A percentile compares a stretch with the other conserved stretches of the same genome.
These are phyloP conservation scores for Fopius arisanus DNA, from an alignment of 1,140 invertebrate species.

Conservation along the genomic window DNA sequence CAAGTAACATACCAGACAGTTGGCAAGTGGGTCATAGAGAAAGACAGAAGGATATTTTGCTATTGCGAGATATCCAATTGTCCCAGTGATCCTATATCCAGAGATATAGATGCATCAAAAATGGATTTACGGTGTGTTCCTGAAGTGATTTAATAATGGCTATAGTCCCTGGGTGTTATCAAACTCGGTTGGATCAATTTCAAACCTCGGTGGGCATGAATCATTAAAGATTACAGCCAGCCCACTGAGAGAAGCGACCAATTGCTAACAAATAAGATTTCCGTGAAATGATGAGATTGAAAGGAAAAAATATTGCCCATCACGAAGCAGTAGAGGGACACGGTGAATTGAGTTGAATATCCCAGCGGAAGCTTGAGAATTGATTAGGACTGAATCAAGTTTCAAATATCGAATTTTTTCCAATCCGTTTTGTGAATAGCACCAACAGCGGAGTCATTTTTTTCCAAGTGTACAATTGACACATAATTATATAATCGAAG, in stretches of 20 bases:
- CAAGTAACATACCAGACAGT: neutral
- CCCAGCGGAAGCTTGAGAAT: neutral
- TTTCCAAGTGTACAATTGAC: no score
- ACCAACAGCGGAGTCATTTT: neutral
- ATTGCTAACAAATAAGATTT: neutral
- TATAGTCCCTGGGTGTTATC: neutral
- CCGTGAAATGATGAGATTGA: neutral
- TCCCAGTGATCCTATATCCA: neutral
- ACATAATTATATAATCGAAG: neutral
- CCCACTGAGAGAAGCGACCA: neutral
- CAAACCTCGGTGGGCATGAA: neutral
- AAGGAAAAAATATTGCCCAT: neutral
- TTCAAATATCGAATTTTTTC: neutral
- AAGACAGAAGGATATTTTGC: neutral
- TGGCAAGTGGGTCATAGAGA: neutral
- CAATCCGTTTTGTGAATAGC: neutral
- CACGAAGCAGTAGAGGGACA: neutral
- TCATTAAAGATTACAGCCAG: neutral
- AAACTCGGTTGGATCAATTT: neutral
- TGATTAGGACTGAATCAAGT: neutral
- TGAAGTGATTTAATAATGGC: neutral
- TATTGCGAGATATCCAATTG: neutral
- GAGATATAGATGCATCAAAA: constrained; percentile 3
- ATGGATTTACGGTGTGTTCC: constrained; percentile 1
- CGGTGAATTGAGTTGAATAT: neutral